Conservation (phyloP, 2,797 vertebrate genomes). For the Sebastes taczanowskii region DNA sequence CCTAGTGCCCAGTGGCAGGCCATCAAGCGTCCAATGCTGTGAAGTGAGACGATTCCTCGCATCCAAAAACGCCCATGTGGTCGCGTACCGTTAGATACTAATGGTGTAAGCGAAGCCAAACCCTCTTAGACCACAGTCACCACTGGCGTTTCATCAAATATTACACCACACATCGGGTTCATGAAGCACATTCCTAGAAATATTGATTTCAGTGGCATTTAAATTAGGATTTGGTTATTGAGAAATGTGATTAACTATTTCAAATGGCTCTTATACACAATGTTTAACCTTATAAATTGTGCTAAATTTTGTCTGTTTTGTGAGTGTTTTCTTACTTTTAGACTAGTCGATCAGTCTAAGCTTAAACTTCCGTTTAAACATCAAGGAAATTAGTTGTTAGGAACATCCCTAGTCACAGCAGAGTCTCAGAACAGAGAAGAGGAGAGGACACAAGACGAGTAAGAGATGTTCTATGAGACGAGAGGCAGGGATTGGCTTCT, state of each 20-base stretch:
- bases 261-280: neutral
- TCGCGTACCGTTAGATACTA: rapidly evolving
- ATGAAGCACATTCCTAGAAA: too few species aligned
- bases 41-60: too few species aligned
- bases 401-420: neutral
- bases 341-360: neutral
- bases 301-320: rapidly evolving
- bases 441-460: neutral
- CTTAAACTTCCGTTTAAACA: neutral
- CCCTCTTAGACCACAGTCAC: too few species aligned
- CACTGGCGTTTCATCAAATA: neutral
- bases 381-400: neutral
- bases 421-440: conserved; percentile 8
- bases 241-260: too few species aligned
- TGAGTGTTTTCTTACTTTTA: neutral
- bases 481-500: conserved; percentile 36
- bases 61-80: too few species aligned
- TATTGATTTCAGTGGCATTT: neutral
- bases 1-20: too few species aligned
- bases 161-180: neutral
- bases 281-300: neutral
- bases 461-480: conserved; percentile 27
- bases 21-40: too few species aligned
- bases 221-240: neutral
- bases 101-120: neutral